Percentiles rank a stretch among this genome's conserved stretches.
phyloP scores from a whole-genome alignment of 1,140 invertebrate species.

The Arion vulgaris region DNA sequence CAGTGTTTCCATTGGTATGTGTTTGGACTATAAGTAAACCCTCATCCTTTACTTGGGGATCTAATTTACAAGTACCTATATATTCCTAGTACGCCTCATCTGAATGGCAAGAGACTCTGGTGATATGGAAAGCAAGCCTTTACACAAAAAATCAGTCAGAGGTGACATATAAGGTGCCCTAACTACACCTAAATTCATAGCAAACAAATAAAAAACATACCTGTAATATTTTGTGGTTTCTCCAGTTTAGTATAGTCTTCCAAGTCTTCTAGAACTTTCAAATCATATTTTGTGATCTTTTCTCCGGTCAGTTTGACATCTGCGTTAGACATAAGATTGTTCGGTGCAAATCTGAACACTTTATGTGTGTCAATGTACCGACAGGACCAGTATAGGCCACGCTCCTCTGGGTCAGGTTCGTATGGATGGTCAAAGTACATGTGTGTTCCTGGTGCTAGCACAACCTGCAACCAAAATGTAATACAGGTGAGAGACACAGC shows the following conservation, averaged over 20 bases:
- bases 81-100: too few species aligned
- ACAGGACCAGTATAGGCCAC: constrained; percentile 69
- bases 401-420: constrained; percentile 69
- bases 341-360: constrained; percentile 65
- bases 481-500: too few species aligned
- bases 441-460: constrained; percentile 69
- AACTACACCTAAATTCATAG: too few species aligned
- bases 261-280: constrained; percentile 39
- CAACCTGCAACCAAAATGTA: constrained; percentile 64
- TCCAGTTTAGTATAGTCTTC: constrained; percentile 49
- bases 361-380: constrained; percentile 61
- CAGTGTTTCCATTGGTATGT: too few species aligned
- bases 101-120: too few species aligned
- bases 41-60: too few species aligned
- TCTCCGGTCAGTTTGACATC: constrained; percentile 63
- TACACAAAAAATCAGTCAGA: too few species aligned
- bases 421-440: constrained; percentile 71
- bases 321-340: constrained; percentile 65
- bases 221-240: constrained; percentile 58
- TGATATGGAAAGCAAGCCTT: too few species aligned
- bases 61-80: too few species aligned
- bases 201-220: constrained; percentile 29
- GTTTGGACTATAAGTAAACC: too few species aligned
- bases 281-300: constrained; percentile 49
- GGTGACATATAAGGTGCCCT: too few species aligned